These are phyloP conservation scores for Passer domesticus DNA, from an alignment of 2,113 vertebrate species.

Conservation along the genomic window DNA sequence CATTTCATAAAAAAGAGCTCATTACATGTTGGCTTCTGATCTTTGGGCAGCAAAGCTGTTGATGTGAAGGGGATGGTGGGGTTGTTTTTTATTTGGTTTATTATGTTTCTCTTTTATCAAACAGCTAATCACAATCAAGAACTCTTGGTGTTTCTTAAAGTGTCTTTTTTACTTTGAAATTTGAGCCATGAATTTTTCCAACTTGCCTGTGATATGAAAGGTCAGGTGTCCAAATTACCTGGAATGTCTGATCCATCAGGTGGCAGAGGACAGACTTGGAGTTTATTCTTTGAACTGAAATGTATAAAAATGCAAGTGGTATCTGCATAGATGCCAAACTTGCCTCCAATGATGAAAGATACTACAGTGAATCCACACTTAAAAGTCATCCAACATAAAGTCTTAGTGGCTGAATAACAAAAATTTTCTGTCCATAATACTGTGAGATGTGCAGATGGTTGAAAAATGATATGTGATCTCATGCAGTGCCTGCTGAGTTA, in stretches of 20 bases:
- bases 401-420: conserved; percentile 15
- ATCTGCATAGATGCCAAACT: not conserved
- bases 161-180: not conserved
- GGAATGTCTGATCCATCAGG: not conserved
- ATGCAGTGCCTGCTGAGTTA: conserved; percentile 68
- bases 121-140: not conserved
- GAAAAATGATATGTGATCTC: conserved; percentile 55
- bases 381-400: conserved; percentile 31
- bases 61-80: not conserved
- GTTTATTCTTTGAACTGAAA: not conserved
- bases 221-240: not conserved
- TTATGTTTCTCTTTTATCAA: not conserved
- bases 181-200: not conserved
- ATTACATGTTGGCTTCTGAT: conserved; percentile 4
- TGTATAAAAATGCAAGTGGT: not conserved
- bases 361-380: not conserved
- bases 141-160: not conserved
- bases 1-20: not conserved
- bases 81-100: not conserved
- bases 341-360: not conserved
- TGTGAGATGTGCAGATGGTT: conserved; percentile 58
- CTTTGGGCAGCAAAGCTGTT: not conserved
- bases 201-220: not conserved
- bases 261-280: not conserved
- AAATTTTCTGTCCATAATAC: conserved; percentile 36